Percentiles rank a stretch among this genome's conserved stretches.
Evolutionary conservation across 37 sponge, comb jelly and placozoan genomes (phyloP).

Genomic region (Agelas oroides): DNA sequence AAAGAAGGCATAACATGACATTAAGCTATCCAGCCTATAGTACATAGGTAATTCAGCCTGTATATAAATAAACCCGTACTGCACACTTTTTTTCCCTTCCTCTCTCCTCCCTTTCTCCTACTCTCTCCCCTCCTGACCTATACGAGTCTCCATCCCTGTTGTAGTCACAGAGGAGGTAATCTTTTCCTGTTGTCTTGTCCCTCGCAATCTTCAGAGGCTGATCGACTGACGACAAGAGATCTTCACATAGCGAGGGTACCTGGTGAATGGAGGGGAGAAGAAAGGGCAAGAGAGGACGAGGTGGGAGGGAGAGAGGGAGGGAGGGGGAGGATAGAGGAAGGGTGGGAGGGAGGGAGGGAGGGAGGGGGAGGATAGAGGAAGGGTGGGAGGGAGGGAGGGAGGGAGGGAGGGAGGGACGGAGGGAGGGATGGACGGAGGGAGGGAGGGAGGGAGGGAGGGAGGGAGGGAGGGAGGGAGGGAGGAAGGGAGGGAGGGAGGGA

Average conservation of each 20-base stretch:
- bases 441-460: not conserved
- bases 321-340: too few species aligned
- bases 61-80: too few species aligned
- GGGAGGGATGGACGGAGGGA: too few species aligned
- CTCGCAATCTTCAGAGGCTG: conserved; percentile 94
- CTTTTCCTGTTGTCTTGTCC: conserved; percentile 88
- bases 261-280: conserved; percentile 9
- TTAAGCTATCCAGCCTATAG: too few species aligned
- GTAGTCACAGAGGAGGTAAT: conserved; percentile 98
- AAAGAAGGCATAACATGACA: too few species aligned
- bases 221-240: conserved; percentile 95
- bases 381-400: not conserved
- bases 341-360: too few species aligned
- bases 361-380: too few species aligned
- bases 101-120: not conserved
- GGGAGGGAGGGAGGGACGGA: too few species aligned
- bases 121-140: conserved; percentile 52
- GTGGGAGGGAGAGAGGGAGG: too few species aligned
- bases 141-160: conserved; percentile 99
- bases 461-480: not conserved
- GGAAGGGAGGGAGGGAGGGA: not conserved
- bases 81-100: not conserved
- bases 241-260: conserved; percentile 94
- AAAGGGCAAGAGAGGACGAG: too few species aligned
- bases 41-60: too few species aligned